Base-by-base conservation (phyloP, 2,888 invertebrate species). In the Stegana nigrithorax region DNA sequence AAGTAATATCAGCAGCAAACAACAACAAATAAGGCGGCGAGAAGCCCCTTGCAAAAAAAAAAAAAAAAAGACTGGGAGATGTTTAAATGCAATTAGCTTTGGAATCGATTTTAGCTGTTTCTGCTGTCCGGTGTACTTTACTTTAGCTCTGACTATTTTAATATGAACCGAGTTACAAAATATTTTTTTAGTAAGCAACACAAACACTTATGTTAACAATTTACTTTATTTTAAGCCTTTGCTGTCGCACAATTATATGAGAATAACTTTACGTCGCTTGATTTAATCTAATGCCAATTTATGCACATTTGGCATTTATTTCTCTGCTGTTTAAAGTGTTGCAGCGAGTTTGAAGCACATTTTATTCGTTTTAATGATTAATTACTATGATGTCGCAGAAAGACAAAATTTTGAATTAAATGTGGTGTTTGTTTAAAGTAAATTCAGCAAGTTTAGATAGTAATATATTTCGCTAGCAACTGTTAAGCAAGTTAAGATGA, bases 291-390 rank as follows among this genome's bases (percentile, higher is more conserved):
- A 21, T 32, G 19, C 1, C 21, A 8, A 53, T 32, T 53, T 53
- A 4, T 53, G 53, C 19, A 53, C 32, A 53, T 53, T 53, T 53
- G 53, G 32, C 32, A 53, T 32, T 53, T 32, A 19, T 6, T 32
- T 12, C 44, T 19, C 27, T 51, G 17, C 17, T 17, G 3, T 8
- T 27, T 51, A 51, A 51, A 51, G 27, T 27, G 51, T 26, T n/a
- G n/a, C n/a, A n/a, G n/a, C n/a, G n/a, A n/a, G n/a, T n/a, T n/a
- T n/a, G n/a, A n/a, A n/a, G n/a, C n/a, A n/a, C n/a, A n/a, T n/a
- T n/a, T n/a, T n/a, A n/a, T n/a, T n/a, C n/a, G n/a, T n/a, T n/a
- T n/a, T n/a, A n/a, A n/a, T n/a, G n/a, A n/a, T n/a, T n/a, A n/a
- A n/a, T n/a, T n/a, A n/a, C n/a, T n/a, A n/a, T n/a, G n/a, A n/a